Evolutionary conservation across 2,113 vertebrate species (phyloP).

Genomic region (mouse (Mus musculus)): DNA sequence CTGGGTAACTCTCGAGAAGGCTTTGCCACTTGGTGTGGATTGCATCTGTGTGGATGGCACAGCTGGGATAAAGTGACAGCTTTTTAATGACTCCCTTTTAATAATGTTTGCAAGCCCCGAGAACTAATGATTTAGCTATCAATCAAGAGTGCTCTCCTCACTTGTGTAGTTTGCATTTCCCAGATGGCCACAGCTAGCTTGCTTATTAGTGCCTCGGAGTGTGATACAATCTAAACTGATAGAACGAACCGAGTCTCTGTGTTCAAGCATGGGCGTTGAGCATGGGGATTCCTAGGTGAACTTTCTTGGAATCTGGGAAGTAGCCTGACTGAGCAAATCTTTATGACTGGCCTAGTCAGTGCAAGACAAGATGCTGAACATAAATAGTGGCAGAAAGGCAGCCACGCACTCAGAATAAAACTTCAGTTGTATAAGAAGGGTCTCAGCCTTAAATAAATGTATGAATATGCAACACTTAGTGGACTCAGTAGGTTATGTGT

Average conservation of each 20-base stretch:
- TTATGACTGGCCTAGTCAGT: background rate
- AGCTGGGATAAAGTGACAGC: background rate
- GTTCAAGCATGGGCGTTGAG: background rate
- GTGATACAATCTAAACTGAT: background rate
- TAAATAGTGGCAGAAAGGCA: background rate
- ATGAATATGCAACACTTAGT: background rate
- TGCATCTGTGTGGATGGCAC: background rate
- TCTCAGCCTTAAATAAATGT: background rate
- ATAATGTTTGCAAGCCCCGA: slow-evolving; percentile 24
- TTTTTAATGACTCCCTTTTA: slow-evolving; percentile 65
- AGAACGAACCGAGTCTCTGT: background rate
- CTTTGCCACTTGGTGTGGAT: slow-evolving; percentile 22
- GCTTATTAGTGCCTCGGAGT: background rate
- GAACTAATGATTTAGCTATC: slow-evolving; percentile 56
- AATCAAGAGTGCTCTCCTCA: slow-evolving; percentile 47
- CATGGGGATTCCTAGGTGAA: background rate
- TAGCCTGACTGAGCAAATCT: background rate
- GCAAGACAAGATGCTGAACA: background rate
- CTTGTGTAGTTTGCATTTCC: slow-evolving; percentile 39
- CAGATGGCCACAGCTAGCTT: background rate
- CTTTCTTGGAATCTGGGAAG: background rate
- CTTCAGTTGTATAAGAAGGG: background rate
- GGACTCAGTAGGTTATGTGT: background rate
- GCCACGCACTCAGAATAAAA: background rate
- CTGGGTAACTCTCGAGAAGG: slow-evolving; percentile 20